Conservation (phyloP, 2,888 invertebrate genomes). For the Halictus ligatus region DNA sequence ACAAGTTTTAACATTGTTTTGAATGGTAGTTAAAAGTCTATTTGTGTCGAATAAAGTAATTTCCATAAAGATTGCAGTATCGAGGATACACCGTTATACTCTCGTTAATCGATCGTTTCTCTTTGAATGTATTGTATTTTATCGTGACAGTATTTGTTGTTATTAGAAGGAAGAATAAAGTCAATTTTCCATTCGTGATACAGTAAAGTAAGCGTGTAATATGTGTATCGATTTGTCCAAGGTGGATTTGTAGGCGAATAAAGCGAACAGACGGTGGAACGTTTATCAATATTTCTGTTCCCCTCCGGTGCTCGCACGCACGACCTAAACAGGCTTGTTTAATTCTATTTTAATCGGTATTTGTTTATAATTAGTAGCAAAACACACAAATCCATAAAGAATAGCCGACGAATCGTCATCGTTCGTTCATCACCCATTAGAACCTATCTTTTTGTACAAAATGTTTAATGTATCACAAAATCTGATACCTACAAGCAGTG, state of each 20-base stretch:
- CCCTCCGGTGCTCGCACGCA: conserved; percentile 6
- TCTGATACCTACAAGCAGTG: conserved; percentile 48
- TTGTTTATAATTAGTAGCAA: conserved; percentile 42
- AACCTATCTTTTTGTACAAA: conserved; percentile 46
- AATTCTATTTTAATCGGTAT: conserved; percentile 23
- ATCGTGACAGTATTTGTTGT: conserved; percentile 20
- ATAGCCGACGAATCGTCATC: conserved; percentile 8
- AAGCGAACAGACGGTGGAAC: background rate
- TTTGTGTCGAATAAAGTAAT: conserved; percentile 33
- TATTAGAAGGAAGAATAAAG: conserved; percentile 19
- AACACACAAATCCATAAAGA: conserved; percentile 26
- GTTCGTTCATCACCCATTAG: conserved; percentile 8
- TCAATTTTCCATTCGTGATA: conserved; percentile 35
- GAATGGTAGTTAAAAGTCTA: conserved; percentile 36
- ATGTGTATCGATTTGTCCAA: conserved; percentile 20
- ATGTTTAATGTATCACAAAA: conserved; percentile 52
- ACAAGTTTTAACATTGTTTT: conserved; percentile 62
- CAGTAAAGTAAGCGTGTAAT: conserved; percentile 31
- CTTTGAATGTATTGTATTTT: conserved; percentile 25
- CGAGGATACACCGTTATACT: conserved; percentile 7
- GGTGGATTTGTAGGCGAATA: conserved; percentile 20
- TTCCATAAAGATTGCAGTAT: conserved; percentile 25
- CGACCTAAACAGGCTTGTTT: conserved; percentile 12
- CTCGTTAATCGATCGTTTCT: conserved; percentile 19
- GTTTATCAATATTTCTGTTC: conserved; percentile 2